Percentiles rank a stretch among this genome's conserved stretches.
phyloP scores from a whole-genome alignment of 2,888 invertebrate genomes.

The Leptopilina myrica region DNA sequence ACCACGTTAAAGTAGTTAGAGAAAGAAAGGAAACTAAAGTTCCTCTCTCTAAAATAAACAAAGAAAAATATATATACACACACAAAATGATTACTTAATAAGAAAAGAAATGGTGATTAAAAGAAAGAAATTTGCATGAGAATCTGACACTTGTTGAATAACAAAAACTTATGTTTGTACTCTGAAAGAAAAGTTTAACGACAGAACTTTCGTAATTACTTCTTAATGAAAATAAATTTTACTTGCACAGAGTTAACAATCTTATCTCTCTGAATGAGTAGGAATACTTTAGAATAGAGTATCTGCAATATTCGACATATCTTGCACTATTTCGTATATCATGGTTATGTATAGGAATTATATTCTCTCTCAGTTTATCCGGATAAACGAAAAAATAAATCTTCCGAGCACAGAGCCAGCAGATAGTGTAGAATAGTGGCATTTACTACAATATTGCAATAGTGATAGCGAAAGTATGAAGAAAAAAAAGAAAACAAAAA shows the following conservation, averaged over 20 bases:
- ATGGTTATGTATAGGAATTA: conserved; percentile 7
- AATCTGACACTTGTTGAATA: conserved; percentile 1
- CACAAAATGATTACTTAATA: too few species aligned
- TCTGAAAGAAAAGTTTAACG: background rate
- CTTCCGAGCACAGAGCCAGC: conserved; percentile 1
- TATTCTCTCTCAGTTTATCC: conserved; percentile 30
- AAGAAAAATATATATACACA: too few species aligned
- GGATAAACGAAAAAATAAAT: conserved; percentile 28
- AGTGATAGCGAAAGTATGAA: conserved; percentile 22
- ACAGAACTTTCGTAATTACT: background rate
- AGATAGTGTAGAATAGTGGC: conserved; percentile 25
- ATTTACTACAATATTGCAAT: conserved; percentile 30
- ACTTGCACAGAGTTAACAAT: background rate
- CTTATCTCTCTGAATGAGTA: too few species aligned
- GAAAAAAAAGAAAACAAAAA: background rate
- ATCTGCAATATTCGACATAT: background rate
- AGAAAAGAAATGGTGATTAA: background rate
- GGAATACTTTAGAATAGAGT: background rate
- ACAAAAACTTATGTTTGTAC: background rate
- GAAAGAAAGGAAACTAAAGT: too few species aligned
- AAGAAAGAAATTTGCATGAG: background rate
- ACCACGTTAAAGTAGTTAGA: too few species aligned
- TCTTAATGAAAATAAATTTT: background rate
- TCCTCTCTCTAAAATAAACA: too few species aligned
- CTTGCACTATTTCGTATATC: background rate